Base-by-base conservation (phyloP, 2,113 vertebrate species). In the Syngnathoides biaculeatus region DNA sequence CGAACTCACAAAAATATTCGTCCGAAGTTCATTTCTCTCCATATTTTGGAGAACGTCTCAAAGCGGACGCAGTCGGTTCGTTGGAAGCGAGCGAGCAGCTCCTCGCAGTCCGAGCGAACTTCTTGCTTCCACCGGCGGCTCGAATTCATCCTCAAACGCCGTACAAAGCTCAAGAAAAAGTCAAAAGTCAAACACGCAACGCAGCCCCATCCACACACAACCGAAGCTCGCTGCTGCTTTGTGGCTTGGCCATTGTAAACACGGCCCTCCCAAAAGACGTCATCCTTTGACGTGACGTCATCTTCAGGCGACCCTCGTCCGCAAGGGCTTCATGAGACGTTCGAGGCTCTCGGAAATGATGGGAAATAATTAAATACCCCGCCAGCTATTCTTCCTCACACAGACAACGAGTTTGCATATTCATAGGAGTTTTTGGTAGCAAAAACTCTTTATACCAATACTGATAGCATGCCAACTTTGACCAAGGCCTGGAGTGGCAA, bases 21-120 rank as follows among this genome's bases (percentile, higher is more conserved):
- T 12, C 89, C 88, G 69, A 98, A 98, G 42, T 94, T 92, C 85
- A 93, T 91, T 40, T 91, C 91, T 74, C 86, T 92, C 97, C 97
- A 99, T 30, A 95, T 81, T 19, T 81, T 75, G 0, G 88, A 79
- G 79, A 98, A 98, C 9, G 84, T 78, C 86, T 97, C 93, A 77
- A 94, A 98, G 15, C 96, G 94, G 61, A 97, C 93, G 0, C 93
- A 97, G 1, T 94, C 89, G 0, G 86, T 91, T 48, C 71, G 43
- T 77, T 93, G 94, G 87, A 98, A 98, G 19, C 90, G 92, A 9
- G 83, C 73, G 12, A 99, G 93, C 71, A 99, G 84, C 75, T 87
- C 78, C 82, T 96, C 94, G 2, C 87, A 96, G 66, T 99, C 97
- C 0, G 71, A 14, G 60, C 87, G 88, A 66, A 95, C 48, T 0